Evolutionary conservation across 2,797 vertebrate genomes (phyloP).

Genomic region (Huso huso): DNA sequence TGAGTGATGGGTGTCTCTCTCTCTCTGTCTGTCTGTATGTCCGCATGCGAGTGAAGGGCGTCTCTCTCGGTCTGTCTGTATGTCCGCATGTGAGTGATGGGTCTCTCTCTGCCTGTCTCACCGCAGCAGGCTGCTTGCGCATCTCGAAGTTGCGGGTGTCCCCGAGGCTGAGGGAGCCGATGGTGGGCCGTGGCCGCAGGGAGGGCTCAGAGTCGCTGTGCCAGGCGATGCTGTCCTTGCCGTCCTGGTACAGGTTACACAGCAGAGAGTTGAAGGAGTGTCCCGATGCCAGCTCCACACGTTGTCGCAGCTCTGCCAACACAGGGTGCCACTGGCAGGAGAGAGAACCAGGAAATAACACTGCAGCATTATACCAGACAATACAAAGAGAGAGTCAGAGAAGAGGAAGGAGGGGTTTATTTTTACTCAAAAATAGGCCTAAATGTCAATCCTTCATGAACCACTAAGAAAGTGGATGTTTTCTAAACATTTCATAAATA

Average conservation of each 20-base stretch:
- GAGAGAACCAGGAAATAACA: not conserved
- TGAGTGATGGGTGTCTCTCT: too few relatives aligned
- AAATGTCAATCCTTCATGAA: too few relatives aligned
- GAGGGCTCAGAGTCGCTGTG: constrained; percentile 83
- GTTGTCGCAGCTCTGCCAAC: constrained; percentile 57
- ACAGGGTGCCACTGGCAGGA: constrained; percentile 75
- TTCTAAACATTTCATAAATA: too few relatives aligned
- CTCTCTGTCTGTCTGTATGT: too few relatives aligned
- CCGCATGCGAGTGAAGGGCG: too few relatives aligned
- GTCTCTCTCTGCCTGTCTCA: constrained; percentile 44
- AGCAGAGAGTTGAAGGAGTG: constrained; percentile 81
- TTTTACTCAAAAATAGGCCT: too few relatives aligned
- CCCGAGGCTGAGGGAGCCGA: constrained; percentile 85
- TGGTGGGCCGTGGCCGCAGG: constrained; percentile 65
- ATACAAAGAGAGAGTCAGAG: too few relatives aligned
- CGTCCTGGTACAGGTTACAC: constrained; percentile 83
- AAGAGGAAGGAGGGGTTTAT: too few relatives aligned
- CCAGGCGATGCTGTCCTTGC: constrained; percentile 91
- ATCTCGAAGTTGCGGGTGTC: constrained; percentile 82
- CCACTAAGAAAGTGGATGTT: too few relatives aligned
- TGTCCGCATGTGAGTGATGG: too few relatives aligned
- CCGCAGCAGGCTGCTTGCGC: constrained; percentile 77
- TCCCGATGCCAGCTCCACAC: constrained; percentile 55
- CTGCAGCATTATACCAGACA: too few relatives aligned
- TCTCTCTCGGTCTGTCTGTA: too few relatives aligned